Conservation (phyloP, 2,797 vertebrate genomes). For the Eulemur coronatus region DNA sequence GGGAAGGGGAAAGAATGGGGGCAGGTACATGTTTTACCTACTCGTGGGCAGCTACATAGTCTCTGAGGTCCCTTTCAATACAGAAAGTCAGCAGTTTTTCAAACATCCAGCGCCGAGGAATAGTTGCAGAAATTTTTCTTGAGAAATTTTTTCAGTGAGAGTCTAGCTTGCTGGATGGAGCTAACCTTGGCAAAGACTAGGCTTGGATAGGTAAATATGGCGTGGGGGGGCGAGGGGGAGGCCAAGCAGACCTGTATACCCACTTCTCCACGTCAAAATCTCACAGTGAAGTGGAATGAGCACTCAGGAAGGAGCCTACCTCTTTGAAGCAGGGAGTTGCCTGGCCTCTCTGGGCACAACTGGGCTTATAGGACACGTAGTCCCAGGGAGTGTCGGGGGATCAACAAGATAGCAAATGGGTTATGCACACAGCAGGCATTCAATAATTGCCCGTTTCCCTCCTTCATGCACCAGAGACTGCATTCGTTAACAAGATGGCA, state of each 20-base stretch:
- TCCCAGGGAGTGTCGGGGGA: neutral
- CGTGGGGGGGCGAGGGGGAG: fast-evolving
- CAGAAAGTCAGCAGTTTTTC: neutral
- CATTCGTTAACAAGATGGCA: neutral
- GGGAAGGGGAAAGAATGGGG: neutral
- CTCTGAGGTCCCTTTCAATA: neutral
- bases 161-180: neutral
- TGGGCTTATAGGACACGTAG: neutral
- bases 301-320: neutral
- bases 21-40: neutral
- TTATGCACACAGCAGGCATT: neutral
- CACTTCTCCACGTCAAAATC: fast-evolving
- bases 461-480: neutral
- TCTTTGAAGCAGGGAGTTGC: neutral
- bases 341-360: neutral
- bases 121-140: neutral
- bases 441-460: neutral
- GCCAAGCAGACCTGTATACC: fast-evolving
- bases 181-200: neutral
- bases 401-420: neutral
- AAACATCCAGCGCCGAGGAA: neutral
- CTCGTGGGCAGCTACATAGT: neutral
- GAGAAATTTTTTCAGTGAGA: neutral
- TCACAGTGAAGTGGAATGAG: neutral
- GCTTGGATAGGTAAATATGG: neutral